Evolutionary conservation across 2,113 vertebrate genomes (phyloP).

Genomic region (Chlorodrepanis virens): DNA sequence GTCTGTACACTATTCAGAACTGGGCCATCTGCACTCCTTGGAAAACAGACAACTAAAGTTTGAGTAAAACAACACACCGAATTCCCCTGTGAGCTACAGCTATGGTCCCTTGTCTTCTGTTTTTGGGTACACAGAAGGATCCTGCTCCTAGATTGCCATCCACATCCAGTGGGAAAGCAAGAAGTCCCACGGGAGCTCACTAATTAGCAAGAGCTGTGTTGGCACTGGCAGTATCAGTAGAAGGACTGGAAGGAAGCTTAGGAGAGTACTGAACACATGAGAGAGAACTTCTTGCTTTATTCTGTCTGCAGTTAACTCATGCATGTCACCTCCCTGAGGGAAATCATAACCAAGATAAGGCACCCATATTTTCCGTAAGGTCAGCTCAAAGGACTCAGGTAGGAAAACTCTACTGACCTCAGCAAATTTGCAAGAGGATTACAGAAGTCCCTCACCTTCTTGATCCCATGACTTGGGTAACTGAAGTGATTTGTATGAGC

Average conservation of each 20-base stretch:
- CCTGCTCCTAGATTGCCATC: neutral
- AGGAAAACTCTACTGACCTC: neutral
- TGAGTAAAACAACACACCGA: neutral
- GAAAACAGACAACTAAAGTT: neutral
- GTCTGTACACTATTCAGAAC: neutral
- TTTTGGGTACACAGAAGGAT: neutral
- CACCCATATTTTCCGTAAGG: neutral
- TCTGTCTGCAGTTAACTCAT: neutral
- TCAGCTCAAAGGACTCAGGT: neutral
- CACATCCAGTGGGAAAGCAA: neutral
- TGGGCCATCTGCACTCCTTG: neutral
- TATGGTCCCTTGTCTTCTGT: neutral
- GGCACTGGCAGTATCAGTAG: neutral
- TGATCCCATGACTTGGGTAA: neutral
- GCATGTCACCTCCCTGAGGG: neutral
- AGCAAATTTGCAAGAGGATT: conserved; percentile 1
- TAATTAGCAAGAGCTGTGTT: neutral
- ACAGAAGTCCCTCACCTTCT: neutral
- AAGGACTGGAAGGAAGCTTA: neutral
- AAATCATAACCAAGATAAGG: neutral
- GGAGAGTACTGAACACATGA: neutral
- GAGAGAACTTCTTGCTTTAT: neutral
- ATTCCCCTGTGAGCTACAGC: neutral
- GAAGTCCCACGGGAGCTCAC: accelerated
- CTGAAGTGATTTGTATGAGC: neutral